Percentiles rank a stretch among this genome's conserved stretches.
These are phyloP conservation scores for Ptychoptera contaminata DNA, from an alignment of 2,888 invertebrate genomes.

Conservation along the genomic window DNA sequence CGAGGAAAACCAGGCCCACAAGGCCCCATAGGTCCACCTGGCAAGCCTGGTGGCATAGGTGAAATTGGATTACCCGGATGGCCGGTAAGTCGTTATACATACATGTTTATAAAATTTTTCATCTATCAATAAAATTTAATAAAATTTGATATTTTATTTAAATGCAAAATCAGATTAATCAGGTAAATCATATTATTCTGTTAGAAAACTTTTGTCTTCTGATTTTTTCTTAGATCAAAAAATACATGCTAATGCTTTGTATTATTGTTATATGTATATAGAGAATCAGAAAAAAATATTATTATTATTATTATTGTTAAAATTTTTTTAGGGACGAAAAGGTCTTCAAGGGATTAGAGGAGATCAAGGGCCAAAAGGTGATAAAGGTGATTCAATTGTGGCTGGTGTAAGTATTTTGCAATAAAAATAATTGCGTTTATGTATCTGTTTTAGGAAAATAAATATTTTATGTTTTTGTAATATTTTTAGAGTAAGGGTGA, in stretches of 20 bases:
- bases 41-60: constrained; percentile 50
- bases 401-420: constrained; percentile 25
- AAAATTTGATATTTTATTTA: neutral
- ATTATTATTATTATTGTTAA: too few species aligned
- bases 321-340: constrained; percentile 57
- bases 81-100: constrained; percentile 44
- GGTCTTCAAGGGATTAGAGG: constrained; percentile 51
- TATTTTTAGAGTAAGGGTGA: neutral
- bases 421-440: neutral
- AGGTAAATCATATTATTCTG: too few species aligned
- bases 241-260: too few species aligned
- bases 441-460: neutral
- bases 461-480: neutral
- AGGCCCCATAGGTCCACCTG: constrained; percentile 45
- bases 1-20: constrained; percentile 55
- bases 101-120: neutral
- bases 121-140: neutral
- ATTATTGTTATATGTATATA: too few species aligned
- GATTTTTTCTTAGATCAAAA: too few species aligned
- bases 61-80: constrained; percentile 64
- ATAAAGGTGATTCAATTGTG: constrained; percentile 50
- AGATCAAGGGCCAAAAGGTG: constrained; percentile 48
- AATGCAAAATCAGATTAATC: neutral
- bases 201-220: too few species aligned
- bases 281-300: too few species aligned